Evolutionary conservation across 1,140 invertebrate species (phyloP), one percentile per base, ranked within the genome.

Genomic region (Melanaphis sacchari): DNA sequence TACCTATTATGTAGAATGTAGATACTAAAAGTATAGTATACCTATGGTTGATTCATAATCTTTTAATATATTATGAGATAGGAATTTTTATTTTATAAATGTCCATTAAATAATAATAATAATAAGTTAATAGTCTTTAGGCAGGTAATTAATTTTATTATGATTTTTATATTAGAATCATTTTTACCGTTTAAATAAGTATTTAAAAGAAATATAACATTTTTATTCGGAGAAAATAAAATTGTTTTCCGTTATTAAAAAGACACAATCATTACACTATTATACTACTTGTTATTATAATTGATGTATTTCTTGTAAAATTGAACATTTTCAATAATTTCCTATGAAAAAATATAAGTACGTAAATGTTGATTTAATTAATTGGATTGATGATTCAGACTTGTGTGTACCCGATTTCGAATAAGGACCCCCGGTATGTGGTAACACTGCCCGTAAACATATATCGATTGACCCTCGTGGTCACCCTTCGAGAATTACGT

Each of bases 401-500:
- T 89, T 89, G 88, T 89, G 46, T 38, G 22, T 89, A 38, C 22
- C 46, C n/a, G 36, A 38, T 88, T 88, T 88, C 46, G 21, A n/a
- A 24, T n/a, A 54, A 3, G 46, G 88, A 89, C 88, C 88, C 88
- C 88, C 88, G 46, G 46, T 89, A 54, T 89, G 88, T 89, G 88
- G 88, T 89, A 89, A 89, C 88, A 89, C 88, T 89, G 88, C 49
- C 88, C 88, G n/a, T 24, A 89, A 49, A 54, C 88, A 54, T 89
- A 66, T 66, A 90, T 90, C 89, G 89, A 90, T 90, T 90, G 89
- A 90, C 89, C 89, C 89, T 90, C 89, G 89, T 90, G 89, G 89
- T 90, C 52, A 41, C 54, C 89, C 52, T 26, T 66, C 52, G 54
- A 59, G 54, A 66, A 40, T 40, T 76, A 49, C n/a, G 54, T 89